phyloP scores from a whole-genome alignment of 2,113 vertebrate species.

The Tor tambroides region DNA sequence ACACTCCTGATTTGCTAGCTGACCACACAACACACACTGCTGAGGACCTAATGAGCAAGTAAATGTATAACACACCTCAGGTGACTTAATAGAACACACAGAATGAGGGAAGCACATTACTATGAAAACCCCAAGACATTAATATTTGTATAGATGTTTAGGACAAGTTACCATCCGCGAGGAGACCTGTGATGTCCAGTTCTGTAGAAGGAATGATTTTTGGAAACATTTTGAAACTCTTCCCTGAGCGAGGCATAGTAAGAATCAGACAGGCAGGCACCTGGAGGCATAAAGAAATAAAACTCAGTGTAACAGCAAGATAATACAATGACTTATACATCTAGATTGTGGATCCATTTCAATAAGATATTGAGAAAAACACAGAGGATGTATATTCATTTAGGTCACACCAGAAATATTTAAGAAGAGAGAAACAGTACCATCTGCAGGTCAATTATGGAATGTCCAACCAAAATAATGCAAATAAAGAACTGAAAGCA shows the following conservation, averaged over 20 bases:
- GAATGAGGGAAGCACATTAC: background rate
- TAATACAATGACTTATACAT: background rate
- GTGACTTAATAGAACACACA: background rate
- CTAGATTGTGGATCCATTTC: background rate
- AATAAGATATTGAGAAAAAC: background rate
- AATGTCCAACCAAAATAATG: background rate
- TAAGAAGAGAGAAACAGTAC: constrained; percentile 47
- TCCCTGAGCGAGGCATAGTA: constrained; percentile 91
- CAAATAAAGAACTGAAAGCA: background rate
- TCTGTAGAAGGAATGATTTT: constrained; percentile 89
- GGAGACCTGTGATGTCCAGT: constrained; percentile 85
- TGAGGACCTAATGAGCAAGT: constrained; percentile 76
- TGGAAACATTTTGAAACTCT: constrained; percentile 92
- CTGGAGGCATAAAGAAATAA: constrained; percentile 64
- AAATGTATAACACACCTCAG: constrained; percentile 15
- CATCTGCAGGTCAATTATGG: constrained; percentile 58
- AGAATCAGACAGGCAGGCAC: constrained; percentile 89
- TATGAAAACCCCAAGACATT: background rate
- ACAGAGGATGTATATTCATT: background rate
- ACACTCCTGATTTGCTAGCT: constrained; percentile 78
- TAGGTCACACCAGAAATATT: background rate
- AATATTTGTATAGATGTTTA: background rate
- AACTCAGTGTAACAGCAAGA: background rate
- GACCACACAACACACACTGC: constrained; percentile 84
- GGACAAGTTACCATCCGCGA: constrained; percentile 78